phyloP scores from a whole-genome alignment of 2,888 invertebrate species.

The Euspilapteryx auroguttella region DNA sequence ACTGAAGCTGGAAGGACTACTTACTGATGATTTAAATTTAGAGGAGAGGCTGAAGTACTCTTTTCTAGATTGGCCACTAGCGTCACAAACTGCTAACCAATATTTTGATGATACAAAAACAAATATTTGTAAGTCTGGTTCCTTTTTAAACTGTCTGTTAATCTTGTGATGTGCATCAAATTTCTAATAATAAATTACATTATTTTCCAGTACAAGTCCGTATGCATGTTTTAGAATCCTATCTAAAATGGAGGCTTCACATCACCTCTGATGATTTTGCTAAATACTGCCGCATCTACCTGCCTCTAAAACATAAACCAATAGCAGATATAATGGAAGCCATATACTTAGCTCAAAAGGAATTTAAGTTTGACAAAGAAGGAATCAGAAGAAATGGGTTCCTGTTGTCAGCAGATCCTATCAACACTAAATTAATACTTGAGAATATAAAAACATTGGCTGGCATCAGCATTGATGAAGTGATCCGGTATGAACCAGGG shows the following conservation, averaged over 20 bases:
- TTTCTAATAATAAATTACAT: too few relatives aligned
- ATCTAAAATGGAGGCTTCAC: constrained; percentile 30
- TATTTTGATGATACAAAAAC: constrained; percentile 23
- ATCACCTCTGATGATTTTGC: constrained; percentile 29
- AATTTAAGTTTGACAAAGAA: constrained; percentile 54
- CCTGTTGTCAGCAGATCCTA: constrained; percentile 59
- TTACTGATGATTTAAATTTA: constrained; percentile 21
- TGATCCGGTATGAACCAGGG: constrained; percentile 61
- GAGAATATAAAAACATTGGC: constrained; percentile 52
- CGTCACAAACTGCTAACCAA: constrained; percentile 13
- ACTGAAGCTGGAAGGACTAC: constrained; percentile 29
- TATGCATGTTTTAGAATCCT: constrained; percentile 33
- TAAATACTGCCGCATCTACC: constrained; percentile 34
- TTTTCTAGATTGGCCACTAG: constrained; percentile 33
- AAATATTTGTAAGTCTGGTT: constrained; percentile 41
- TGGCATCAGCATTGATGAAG: constrained; percentile 55
- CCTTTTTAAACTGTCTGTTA: too few relatives aligned
- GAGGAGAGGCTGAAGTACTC: constrained; percentile 24
- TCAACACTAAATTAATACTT: constrained; percentile 59
- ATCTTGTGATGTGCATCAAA: too few relatives aligned
- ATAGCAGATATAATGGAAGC: constrained; percentile 53
- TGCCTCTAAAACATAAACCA: constrained; percentile 37
- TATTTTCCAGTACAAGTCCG: constrained; percentile 38
- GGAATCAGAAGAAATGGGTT: constrained; percentile 62
- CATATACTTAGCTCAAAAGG: constrained; percentile 52